A percentile compares a stretch with the other conserved stretches of the same genome.
phyloP scores from a whole-genome alignment of 2,797 vertebrate species.

The Malurus splendens region DNA sequence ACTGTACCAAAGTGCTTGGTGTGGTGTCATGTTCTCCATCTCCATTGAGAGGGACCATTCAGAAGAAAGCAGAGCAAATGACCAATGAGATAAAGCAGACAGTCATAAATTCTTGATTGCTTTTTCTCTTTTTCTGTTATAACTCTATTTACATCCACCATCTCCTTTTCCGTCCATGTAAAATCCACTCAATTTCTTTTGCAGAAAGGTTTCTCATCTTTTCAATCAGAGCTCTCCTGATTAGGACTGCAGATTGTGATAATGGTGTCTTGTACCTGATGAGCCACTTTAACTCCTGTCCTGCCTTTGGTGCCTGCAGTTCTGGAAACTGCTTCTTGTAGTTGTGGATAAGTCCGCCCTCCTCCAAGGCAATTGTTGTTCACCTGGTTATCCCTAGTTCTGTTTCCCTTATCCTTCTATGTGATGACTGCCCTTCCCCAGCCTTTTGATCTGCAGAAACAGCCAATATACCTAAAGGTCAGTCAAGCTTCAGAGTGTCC shows the following conservation, averaged over 20 bases:
- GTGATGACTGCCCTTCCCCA: rapidly evolving
- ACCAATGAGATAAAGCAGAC: neutral
- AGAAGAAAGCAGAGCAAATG: neutral
- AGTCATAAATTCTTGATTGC: neutral
- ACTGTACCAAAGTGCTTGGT: neutral
- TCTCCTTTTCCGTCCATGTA: neutral
- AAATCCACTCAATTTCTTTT: neutral
- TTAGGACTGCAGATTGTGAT: neutral
- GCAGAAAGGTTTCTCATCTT: neutral
- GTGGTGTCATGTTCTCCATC: neutral
- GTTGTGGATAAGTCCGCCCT: rapidly evolving
- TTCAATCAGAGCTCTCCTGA: neutral
- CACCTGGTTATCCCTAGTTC: neutral
- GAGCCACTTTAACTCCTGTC: neutral
- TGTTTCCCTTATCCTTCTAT: neutral
- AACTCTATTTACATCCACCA: neutral
- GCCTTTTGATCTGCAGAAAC: neutral
- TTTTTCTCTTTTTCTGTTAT: neutral
- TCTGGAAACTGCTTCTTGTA: neutral
- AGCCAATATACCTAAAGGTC: neutral
- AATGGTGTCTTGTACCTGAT: neutral
- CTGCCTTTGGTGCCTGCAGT: neutral
- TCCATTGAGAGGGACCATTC: neutral
- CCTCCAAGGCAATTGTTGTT: neutral
- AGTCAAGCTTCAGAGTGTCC: neutral